Percentiles rank a stretch among this genome's conserved stretches.
phyloP scores from a whole-genome alignment of 2,888 invertebrate genomes.

The Lasioglossum figueresi region DNA sequence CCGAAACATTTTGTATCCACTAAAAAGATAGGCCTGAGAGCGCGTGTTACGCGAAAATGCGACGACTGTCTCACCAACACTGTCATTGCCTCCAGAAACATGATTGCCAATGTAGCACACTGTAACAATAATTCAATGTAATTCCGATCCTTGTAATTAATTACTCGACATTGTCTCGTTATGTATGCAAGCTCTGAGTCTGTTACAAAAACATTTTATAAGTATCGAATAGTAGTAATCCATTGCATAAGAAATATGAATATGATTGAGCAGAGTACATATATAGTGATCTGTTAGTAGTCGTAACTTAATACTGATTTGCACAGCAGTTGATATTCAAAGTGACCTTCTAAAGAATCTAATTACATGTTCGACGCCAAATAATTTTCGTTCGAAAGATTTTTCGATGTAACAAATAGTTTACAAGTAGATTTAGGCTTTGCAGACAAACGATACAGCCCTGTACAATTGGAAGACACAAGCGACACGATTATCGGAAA shows the following conservation, averaged over 20 bases:
- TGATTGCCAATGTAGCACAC: constrained; percentile 90
- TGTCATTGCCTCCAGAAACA: constrained; percentile 92
- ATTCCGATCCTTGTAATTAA: background rate
- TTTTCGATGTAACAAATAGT: background rate
- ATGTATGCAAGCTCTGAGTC: background rate
- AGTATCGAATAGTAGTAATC: constrained; percentile 39
- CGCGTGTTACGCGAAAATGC: constrained; percentile 94
- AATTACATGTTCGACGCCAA: background rate
- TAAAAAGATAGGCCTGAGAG: constrained; percentile 94
- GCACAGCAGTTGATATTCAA: background rate
- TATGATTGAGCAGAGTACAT: constrained; percentile 37
- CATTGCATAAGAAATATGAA: constrained; percentile 50
- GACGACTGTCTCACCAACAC: constrained; percentile 92
- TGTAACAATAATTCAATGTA: constrained; percentile 78
- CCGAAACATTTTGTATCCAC: constrained; percentile 94
- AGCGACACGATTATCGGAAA: constrained; percentile 25
- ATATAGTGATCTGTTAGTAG: constrained; percentile 14
- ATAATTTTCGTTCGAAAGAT: background rate
- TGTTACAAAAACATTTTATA: constrained; percentile 13
- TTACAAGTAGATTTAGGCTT: background rate
- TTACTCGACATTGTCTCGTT: background rate
- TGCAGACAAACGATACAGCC: background rate
- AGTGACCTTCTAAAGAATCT: background rate
- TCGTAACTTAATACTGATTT: background rate
- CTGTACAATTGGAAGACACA: constrained; percentile 12